Evolutionary conservation across 2,888 invertebrate species (phyloP), one percentile per base, ranked within the genome.

Genomic region (Megalurothrips usitatus): DNA sequence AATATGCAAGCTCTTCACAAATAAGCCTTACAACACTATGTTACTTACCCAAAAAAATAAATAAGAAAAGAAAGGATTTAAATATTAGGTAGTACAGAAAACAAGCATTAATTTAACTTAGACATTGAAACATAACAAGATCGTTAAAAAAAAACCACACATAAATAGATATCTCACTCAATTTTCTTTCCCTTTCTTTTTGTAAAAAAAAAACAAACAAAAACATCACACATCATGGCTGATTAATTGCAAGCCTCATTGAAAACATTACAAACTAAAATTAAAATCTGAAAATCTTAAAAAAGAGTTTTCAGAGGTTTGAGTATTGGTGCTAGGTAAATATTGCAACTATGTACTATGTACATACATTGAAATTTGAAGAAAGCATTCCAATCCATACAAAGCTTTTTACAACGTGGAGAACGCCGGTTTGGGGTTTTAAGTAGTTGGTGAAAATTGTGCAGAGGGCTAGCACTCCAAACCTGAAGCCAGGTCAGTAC

Each of bases 91-190:
- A 75, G 68, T 75, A 75, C 23, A 26, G 68, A 75, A 75, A 75
- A 75, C 68, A 75, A 75, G 68, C 68, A 75, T 75, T 75, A 75
- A 75, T 75, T 75, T 75, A 75, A 75, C 68, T 75, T 75, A 75
- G 10, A 23, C 68, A 26, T 26, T 26, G 68, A 23, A 75, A 75
- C 68, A 75, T 75, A 75, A 75, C 68, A 75, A 75, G 26, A 26
- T 75, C 26, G 68, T 75, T 75, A 75, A 75, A 75, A 75, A 75
- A 75, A 75, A 75, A 23, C 26, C 68, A 75, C 68, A 75, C 68
- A 75, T 75, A 75, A 75, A 75, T 75, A 75, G 68, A 75, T 75
- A 75, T 75, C 68, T 75, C 68, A 75, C 68, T 75, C 68, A 75
- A 75, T 26, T 58, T 26, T 75, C 68, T 75, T 75, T 75, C 34